phyloP scores from a whole-genome alignment of 2,797 vertebrate species.

The Artibeus jamaicensis region DNA sequence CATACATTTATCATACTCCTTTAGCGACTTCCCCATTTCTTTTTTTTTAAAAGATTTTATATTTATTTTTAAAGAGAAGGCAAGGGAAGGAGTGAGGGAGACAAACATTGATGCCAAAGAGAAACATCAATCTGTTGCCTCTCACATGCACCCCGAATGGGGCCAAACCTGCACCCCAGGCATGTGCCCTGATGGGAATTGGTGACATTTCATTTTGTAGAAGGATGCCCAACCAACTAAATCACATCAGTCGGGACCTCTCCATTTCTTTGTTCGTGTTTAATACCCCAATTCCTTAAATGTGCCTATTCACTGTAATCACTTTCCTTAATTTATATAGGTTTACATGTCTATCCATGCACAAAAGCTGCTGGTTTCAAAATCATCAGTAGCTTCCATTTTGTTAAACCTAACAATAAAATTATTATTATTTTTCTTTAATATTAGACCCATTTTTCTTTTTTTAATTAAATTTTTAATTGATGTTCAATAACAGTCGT shows the following conservation, averaged over 20 bases:
- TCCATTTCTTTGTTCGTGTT: neutral
- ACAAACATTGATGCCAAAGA: neutral
- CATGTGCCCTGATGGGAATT: neutral
- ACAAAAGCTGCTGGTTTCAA: neutral
- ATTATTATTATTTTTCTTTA: no score
- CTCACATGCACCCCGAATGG: neutral
- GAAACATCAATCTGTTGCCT: neutral
- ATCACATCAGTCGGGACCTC: neutral
- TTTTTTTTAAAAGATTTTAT: neutral
- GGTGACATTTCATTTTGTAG: neutral
- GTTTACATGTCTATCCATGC: neutral
- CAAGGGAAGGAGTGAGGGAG: neutral
- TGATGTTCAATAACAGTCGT: no score
- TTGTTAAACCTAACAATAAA: neutral
- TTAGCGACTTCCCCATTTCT: neutral
- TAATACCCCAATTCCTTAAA: neutral
- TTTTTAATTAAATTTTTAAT: no score
- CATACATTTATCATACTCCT: neutral
- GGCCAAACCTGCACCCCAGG: no score
- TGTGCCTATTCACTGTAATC: neutral
- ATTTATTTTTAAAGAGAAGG: neutral
- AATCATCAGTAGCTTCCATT: neutral
- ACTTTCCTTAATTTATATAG: neutral
- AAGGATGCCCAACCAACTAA: neutral
- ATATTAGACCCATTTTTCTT: no score